These are phyloP conservation scores for Venturia canescens DNA, from an alignment of 1,140 invertebrate genomes.

Conservation along the genomic window DNA sequence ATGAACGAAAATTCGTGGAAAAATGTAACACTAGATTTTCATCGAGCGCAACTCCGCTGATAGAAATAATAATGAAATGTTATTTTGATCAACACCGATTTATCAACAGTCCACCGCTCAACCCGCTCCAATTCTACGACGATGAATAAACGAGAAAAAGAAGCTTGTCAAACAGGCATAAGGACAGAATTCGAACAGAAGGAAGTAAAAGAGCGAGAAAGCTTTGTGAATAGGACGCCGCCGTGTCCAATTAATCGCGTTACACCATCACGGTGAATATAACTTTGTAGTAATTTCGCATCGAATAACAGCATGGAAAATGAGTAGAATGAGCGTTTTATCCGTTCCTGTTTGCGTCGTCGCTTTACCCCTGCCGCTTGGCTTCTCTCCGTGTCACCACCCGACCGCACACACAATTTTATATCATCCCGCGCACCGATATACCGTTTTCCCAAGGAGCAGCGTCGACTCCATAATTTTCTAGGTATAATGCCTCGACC, in stretches of 20 bases:
- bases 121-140: too few species aligned
- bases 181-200: neutral
- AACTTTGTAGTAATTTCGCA: conserved; percentile 34
- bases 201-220: neutral
- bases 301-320: conserved; percentile 22
- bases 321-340: neutral
- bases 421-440: conserved; percentile 1
- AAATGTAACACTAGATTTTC: too few species aligned
- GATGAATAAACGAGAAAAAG: neutral
- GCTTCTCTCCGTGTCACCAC: neutral
- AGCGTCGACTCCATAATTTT: conserved; percentile 33
- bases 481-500: conserved; percentile 13
- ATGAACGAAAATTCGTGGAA: too few species aligned
- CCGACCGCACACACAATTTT: neutral
- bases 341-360: conserved; percentile 24
- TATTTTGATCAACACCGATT: too few species aligned
- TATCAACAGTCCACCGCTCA: too few species aligned
- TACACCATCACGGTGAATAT: conserved; percentile 36
- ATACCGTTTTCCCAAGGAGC: neutral
- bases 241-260: conserved; percentile 47
- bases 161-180: neutral
- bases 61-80: too few species aligned
- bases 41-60: too few species aligned
- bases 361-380: too few species aligned
- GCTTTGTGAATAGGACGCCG: conserved; percentile 21